Base-by-base conservation (phyloP, 2,113 vertebrate genomes). In the Bos indicus region DNA sequence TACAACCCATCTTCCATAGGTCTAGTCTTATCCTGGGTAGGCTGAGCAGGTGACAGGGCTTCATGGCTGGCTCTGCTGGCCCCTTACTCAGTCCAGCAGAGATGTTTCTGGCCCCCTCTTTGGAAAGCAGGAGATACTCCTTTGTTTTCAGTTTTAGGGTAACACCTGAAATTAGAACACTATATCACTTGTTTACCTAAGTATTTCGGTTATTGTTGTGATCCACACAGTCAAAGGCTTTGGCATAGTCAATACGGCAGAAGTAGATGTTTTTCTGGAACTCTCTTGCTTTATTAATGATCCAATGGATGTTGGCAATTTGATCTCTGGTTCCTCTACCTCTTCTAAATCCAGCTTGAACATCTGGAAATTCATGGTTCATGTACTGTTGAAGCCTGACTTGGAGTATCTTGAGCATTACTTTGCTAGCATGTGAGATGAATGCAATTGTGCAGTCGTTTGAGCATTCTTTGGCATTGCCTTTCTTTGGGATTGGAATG, bases 201-300 rank as follows among this genome's bases (percentile, higher is more conserved):
- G 85, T 30, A 59, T 88, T 93, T 95, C 86, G 5, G 59, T 62
- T 43, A 71, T 23, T 40, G 67, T 23, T 71, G 67, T 71, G 67
- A 71, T 23, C 67, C 67, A 40, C 67, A 40, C 5, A 71, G 64
- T 71, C 64, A 71, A 40, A 71, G 67, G 67, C n/a, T 71, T 11
- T 40, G 36, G 67, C 67, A 5, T 71, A 71, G n/a, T 40, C n/a
- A 71, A 12, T 71, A 40, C 40, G 19, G n/a, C n/a, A 71, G 67
- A 71, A 40, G 10, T 40, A 40, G 19, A 23, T 40, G n/a, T 40
- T 40, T 71, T 36, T 40, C 67, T 71, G n/a, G n/a, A 71, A 71
- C 10, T 71, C n/a, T 40, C 10, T 71, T 71, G 67, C n/a, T 71
- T 40, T 71, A 23, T 23, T 3, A 4, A 71, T 40, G 67, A 71